phyloP scores from a whole-genome alignment of 2,888 invertebrate species.

The Lasius platythorax region DNA sequence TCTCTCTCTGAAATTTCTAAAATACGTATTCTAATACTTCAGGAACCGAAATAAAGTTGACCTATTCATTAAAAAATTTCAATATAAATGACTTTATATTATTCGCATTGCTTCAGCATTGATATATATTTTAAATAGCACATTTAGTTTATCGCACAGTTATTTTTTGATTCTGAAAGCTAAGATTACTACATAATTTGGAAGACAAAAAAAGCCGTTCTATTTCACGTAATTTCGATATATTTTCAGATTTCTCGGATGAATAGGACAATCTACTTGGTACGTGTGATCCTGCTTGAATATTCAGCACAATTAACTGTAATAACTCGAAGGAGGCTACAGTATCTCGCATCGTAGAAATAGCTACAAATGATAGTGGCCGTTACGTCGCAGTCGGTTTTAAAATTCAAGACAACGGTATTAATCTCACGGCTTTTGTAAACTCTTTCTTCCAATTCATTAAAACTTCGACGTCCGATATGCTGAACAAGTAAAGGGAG shows the following conservation, averaged over 20 bases:
- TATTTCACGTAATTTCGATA: neutral
- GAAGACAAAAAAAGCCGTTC: neutral
- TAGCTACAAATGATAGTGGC: constrained; percentile 63
- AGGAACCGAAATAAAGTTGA: neutral
- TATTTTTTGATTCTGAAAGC: neutral
- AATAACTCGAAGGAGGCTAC: neutral
- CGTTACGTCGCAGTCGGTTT: constrained; percentile 61
- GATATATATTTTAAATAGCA: too few relatives aligned
- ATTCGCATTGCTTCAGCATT: neutral
- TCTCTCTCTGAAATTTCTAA: neutral
- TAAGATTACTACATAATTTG: neutral
- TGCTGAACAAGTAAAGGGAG: constrained; percentile 56
- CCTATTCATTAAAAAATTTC: neutral
- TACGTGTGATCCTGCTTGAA: neutral
- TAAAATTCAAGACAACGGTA: constrained; percentile 64
- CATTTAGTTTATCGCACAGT: neutral
- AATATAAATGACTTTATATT: neutral
- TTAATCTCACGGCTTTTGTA: constrained; percentile 62
- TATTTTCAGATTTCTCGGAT: neutral
- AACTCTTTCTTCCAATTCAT: constrained; percentile 75
- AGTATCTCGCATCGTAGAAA: constrained; percentile 14
- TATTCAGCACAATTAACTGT: constrained; percentile 27
- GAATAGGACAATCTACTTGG: neutral
- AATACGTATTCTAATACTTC: neutral
- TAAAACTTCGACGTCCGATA: constrained; percentile 67